These are phyloP conservation scores for Xanthorhoe designata DNA, from an alignment of 2,888 invertebrate species.

Conservation along the genomic window DNA sequence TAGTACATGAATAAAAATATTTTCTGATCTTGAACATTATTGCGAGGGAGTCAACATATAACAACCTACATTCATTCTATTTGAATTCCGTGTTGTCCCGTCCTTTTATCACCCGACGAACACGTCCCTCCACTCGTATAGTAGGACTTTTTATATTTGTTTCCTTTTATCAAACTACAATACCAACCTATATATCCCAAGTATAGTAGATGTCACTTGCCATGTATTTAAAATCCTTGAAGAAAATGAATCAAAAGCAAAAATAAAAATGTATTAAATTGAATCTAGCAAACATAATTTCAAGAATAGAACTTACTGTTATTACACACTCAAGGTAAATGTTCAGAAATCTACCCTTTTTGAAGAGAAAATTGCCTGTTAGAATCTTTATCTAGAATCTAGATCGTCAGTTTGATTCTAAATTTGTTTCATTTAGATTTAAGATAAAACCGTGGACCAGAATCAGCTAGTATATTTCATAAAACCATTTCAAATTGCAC, in stretches of 20 bases:
- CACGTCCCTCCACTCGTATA: not conserved
- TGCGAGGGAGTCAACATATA: not conserved
- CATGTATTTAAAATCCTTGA: not conserved
- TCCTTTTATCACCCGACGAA: not conserved
- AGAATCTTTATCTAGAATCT: too few species aligned
- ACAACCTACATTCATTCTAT: not conserved
- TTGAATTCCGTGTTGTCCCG: not conserved
- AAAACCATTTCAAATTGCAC: too few species aligned
- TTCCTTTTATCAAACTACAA: not conserved
- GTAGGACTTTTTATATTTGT: not conserved
- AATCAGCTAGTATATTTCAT: too few species aligned
- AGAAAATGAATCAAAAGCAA: not conserved
- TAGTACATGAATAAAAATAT: not conserved
- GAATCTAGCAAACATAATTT: too few species aligned
- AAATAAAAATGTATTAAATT: not conserved
- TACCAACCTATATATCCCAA: not conserved
- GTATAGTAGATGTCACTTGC: not conserved
- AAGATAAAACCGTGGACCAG: too few species aligned
- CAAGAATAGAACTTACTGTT: too few species aligned
- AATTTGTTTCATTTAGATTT: too few species aligned
- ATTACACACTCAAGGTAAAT: too few species aligned
- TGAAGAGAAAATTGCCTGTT: too few species aligned
- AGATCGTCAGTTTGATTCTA: too few species aligned
- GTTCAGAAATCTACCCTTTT: too few species aligned
- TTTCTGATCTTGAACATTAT: not conserved